Base-by-base conservation (phyloP, 1,140 invertebrate species). In the Babylonia areolata region DNA sequence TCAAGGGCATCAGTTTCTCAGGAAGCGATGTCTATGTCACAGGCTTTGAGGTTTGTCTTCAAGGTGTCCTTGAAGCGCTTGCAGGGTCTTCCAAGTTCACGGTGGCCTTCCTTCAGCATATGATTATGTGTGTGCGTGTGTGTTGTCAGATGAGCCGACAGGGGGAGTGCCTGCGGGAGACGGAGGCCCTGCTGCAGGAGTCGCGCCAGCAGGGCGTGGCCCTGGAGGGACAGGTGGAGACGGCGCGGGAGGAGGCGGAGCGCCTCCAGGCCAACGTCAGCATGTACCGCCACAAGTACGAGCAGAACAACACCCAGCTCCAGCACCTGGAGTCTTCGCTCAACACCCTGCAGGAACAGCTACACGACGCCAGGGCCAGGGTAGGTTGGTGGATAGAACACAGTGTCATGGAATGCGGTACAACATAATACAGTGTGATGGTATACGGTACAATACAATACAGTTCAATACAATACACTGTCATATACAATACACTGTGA, bases 271-370 rank as follows among this genome's bases (percentile, higher is more conserved):
- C 87, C 9, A 86, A 86, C 58, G 87, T 92, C 5, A 89, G 87
- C 71, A 91, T 85, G 78, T 92, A 91, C 84, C 92, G 92, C 86
- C 92, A 92, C 85, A 93, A 93, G 85, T 93, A 90, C 81, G 87
- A 86, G 54, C 91, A 93, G 89, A 75, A 84, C 37, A 88, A 88
- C 54, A 86, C 90, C 6, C 92, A 93, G 90, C 85, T 93, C 2
- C 84, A 73, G 12, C 90, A 91, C 40, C 84, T 93, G 37, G 90
- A 93, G 86, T 85, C 88, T 28, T 90, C 91, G 9, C 84, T 92
- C 15, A 88, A 87, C 69, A 87, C 73, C 42, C 82, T 91, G 69
- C 91, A 93, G 79, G 91, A 94, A 54, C 92, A 93, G 78, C 87
- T 94, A 15, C 87, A 91, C 0, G 91, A 94, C 31, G 90, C 90